phyloP scores from a whole-genome alignment of 1,140 invertebrate species.

The Lamellibrachia luymesi region DNA sequence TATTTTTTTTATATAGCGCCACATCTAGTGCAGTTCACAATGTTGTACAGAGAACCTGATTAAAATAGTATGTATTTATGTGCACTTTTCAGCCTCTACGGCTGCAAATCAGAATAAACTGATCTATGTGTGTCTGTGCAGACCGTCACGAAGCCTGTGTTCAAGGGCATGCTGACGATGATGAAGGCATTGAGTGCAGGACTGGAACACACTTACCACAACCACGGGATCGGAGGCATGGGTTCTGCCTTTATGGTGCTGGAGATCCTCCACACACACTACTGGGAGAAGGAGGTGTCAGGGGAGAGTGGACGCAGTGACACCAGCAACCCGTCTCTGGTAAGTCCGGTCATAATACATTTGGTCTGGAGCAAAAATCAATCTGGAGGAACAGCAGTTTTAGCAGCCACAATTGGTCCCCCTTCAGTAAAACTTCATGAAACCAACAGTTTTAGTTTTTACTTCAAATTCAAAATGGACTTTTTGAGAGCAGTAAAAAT shows the following conservation, averaged over 20 bases:
- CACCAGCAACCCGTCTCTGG: conserved; percentile 44
- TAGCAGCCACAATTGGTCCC: too few relatives aligned
- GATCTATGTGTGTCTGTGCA: conserved; percentile 26
- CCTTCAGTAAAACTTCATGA: not conserved
- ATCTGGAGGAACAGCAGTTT: not conserved
- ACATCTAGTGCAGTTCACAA: not conserved
- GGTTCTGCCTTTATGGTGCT: conserved; percentile 94
- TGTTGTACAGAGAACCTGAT: too few relatives aligned
- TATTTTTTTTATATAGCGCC: not conserved
- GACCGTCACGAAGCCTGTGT: conserved; percentile 65
- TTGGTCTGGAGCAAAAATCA: not conserved
- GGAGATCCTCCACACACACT: conserved; percentile 98
- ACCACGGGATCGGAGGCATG: conserved; percentile 94
- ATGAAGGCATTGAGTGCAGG: conserved; percentile 85
- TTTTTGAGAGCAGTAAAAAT: too few relatives aligned
- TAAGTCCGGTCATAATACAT: conserved; percentile 20
- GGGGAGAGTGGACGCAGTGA: conserved; percentile 50
- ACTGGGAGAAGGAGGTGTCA: conserved; percentile 82
- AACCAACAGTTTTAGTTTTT: too few relatives aligned
- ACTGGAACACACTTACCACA: conserved; percentile 86
- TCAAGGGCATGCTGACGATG: conserved; percentile 95
- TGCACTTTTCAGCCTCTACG: too few relatives aligned
- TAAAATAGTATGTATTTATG: too few relatives aligned
- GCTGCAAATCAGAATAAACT: not conserved
- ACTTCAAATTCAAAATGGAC: too few relatives aligned